Base-by-base conservation (phyloP, 2,888 invertebrate species). In the Eilema caniola region DNA sequence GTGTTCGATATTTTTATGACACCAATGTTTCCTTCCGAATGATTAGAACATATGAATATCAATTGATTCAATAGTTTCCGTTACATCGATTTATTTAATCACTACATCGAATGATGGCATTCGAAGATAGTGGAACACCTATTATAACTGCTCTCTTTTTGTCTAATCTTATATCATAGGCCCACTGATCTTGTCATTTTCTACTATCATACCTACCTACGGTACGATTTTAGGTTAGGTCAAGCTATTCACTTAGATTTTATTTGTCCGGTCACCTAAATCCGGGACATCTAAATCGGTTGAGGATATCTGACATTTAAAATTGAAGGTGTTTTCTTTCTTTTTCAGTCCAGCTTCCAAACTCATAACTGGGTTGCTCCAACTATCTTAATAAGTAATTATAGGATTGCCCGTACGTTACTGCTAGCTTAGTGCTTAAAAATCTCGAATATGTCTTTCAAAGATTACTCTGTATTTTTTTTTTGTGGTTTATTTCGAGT, bases 401-500 rank as follows among this genome's bases (percentile, higher is more conserved):
- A n/a, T n/a, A n/a, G n/a, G n/a, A n/a, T n/a, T n/a, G n/a, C n/a
- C n/a, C n/a, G n/a, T n/a, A n/a, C n/a, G n/a, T 33, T 37, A 12
- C 12, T 37, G 12, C 33, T 37, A 37, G 33, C 33, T 37, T 37
- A 37, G 12, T 37, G 33, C 33, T 37, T 37, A 12, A 12, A 37
- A 37, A n/a, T n/a, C n/a, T n/a, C n/a, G n/a, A n/a, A n/a, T n/a
- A 59, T 47, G 71, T 63, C 63, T 70, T 41, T 16, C 24, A 73
- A 47, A 75, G 67, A 67, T 66, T 62, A 31, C 56, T 56, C 66
- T 70, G 67, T 71, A 73, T 69, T 70, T 79, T 77, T 79, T 77
- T 81, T 56, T 80, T 72, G 70, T 75, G 78, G 62, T 64, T 28
- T 70, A 78, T 80, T 73, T 66, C 73, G 70, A 79, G 37, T n/a